Base-by-base conservation (phyloP, 2,113 vertebrate species). In the Azemiops feae region DNA sequence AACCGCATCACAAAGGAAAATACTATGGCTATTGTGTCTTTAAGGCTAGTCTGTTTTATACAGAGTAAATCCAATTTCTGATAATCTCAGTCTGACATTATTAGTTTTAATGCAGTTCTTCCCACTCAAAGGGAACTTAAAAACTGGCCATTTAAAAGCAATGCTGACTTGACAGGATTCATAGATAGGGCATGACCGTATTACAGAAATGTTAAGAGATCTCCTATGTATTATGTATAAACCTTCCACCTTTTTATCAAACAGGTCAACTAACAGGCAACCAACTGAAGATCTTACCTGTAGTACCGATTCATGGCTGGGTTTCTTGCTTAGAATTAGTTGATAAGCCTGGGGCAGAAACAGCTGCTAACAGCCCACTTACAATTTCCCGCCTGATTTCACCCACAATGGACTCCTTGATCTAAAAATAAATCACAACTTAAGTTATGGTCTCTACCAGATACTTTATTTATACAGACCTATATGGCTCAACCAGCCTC, bases 321-420 rank as follows among this genome's bases (percentile, higher is more conserved):
- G 87, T 58, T 93, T 98, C 97, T 94, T 97, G 97, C 91, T 97
- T 97, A 93, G 97, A 93, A 94, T 88, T 94, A 23, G 97, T 96
- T 39, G 98, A 96, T 94, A 95, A 97, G 95, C 92, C 97, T 53
- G 98, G 97, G 58, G 97, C 97, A 4, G 98, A 98, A 57, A 98
- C 98, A 25, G 98, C 98, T 94, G 98, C 98, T 95, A 99, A 96
- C 92, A 99, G 98, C 95, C 99, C 98, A 94, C 97, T 98, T 96
- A 98, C 98, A 94, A 99, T 99, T 98, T 99, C 98, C 95, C 98
- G 97, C 94, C 98, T 97, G 95, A 99, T 98, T 96, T 99, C 99
- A 87, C 98, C 98, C 45, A 98, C 98, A 94, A 99, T 98, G 74
- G 98, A 99, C 92, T 99, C 98, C 96, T 98, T 99, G 95, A 99